These are phyloP conservation scores for Tapirus indicus DNA, from an alignment of 2,797 vertebrate genomes.

Conservation along the genomic window DNA sequence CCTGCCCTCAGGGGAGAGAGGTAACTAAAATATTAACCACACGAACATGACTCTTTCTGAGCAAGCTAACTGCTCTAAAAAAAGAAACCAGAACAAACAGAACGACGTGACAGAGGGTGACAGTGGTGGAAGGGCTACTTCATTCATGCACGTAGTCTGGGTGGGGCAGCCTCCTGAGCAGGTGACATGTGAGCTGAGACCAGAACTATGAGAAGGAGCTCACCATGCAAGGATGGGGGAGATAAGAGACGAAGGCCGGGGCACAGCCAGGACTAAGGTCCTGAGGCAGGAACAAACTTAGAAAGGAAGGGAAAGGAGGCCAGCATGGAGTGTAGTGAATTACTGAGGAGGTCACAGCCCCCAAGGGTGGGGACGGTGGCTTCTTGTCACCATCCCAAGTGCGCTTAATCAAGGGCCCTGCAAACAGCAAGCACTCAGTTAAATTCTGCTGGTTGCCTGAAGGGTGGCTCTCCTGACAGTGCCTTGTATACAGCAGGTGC, in stretches of 20 bases:
- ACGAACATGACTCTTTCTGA: background rate
- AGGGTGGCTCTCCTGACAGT: background rate
- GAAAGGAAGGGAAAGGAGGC: background rate
- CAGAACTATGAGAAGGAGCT: background rate
- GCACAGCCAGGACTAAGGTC: background rate
- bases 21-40: background rate
- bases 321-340: background rate
- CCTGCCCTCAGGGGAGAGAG: background rate
- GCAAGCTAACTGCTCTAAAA: background rate
- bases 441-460: background rate
- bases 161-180: background rate
- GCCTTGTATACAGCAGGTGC: background rate
- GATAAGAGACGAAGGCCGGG: background rate
- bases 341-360: background rate
- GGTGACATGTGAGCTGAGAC: background rate
- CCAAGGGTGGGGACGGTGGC: background rate
- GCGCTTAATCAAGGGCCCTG: background rate
- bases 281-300: background rate
- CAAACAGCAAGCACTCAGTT: background rate
- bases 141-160: background rate
- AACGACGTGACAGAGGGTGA: background rate
- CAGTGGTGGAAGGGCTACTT: background rate
- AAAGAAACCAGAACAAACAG: constrained; percentile 3
- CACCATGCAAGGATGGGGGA: background rate
- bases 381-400: background rate